These are phyloP conservation scores for Frankliniella fusca DNA, from an alignment of 2,888 invertebrate genomes.

Conservation along the genomic window DNA sequence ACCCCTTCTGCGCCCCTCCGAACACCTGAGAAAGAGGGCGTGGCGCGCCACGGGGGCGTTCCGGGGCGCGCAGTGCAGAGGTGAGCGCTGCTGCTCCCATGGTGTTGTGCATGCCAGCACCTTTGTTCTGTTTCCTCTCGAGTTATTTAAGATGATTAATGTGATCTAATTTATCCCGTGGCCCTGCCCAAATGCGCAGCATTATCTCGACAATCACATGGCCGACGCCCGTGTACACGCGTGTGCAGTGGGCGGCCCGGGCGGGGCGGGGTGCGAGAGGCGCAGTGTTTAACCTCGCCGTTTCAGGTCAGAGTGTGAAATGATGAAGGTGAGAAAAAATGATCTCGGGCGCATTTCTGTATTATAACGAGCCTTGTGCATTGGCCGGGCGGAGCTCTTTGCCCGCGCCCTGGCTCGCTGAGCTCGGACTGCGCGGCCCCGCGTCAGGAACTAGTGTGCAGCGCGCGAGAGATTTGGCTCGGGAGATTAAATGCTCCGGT, in stretches of 20 bases:
- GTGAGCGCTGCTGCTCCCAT: not conserved
- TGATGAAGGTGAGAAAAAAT: too few relatives aligned
- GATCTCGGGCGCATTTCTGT: too few relatives aligned
- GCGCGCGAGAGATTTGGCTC: too few relatives aligned
- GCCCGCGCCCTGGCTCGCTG: not conserved
- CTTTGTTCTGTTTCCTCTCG: constrained; percentile 10
- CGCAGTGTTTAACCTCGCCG: not conserved
- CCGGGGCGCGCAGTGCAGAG: not conserved
- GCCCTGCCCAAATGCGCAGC: not conserved
- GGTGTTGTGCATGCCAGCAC: not conserved
- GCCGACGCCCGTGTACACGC: not conserved
- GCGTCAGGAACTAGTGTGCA: not conserved
- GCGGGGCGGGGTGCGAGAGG: not conserved
- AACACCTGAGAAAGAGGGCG: constrained; percentile 10
- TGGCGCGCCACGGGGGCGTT: not conserved
- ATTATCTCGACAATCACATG: constrained; percentile 18
- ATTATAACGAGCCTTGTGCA: too few relatives aligned
- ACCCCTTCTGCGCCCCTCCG: not conserved
- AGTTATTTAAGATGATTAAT: constrained; percentile 20
- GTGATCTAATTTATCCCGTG: constrained; percentile 19
- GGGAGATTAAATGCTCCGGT: too few relatives aligned
- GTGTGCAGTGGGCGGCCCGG: too few relatives aligned
- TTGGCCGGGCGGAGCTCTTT: too few relatives aligned
- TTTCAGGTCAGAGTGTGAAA: too few relatives aligned
- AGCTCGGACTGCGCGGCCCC: not conserved